Evolutionary conservation across 2,888 invertebrate species (phyloP).

Genomic region (Dorcus parallelipipedus): DNA sequence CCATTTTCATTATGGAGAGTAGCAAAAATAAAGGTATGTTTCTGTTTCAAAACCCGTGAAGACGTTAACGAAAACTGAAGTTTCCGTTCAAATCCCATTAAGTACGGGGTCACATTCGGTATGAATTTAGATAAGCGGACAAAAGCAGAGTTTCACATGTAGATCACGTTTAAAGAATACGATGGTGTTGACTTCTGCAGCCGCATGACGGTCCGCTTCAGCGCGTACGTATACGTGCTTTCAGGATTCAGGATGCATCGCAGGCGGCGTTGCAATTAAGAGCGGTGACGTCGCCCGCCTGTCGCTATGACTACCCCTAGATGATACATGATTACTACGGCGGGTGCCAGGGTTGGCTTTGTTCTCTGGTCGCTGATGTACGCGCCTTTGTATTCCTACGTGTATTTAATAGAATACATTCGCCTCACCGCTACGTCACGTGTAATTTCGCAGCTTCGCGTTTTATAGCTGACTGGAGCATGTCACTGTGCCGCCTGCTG

Average conservation of each 20-base stretch:
- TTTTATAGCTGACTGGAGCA: not conserved
- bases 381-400: not conserved
- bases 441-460: not conserved
- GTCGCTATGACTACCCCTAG: slow-evolving; percentile 3
- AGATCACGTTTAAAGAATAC: no score
- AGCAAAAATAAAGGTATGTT: no score
- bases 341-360: slow-evolving; percentile 9
- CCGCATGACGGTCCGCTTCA: not conserved
- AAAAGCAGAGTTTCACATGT: no score
- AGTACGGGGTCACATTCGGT: no score
- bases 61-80: no score
- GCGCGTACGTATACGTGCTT: not conserved
- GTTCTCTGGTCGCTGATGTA: slow-evolving; percentile 6
- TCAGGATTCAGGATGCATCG: not conserved
- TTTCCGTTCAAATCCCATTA: no score
- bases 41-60: no score
- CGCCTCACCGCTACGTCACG: not conserved
- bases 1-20: no score
- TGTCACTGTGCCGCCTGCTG: not conserved
- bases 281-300: slow-evolving; percentile 1
- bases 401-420: slow-evolving; percentile 1
- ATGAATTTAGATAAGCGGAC: no score
- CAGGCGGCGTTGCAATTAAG: slow-evolving; percentile 1
- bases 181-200: no score
- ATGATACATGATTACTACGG: slow-evolving; percentile 11